Percentiles rank a stretch among this genome's conserved stretches.
These are phyloP conservation scores for Saccopteryx leptura DNA, from an alignment of 2,113 vertebrate genomes.

Conservation along the genomic window DNA sequence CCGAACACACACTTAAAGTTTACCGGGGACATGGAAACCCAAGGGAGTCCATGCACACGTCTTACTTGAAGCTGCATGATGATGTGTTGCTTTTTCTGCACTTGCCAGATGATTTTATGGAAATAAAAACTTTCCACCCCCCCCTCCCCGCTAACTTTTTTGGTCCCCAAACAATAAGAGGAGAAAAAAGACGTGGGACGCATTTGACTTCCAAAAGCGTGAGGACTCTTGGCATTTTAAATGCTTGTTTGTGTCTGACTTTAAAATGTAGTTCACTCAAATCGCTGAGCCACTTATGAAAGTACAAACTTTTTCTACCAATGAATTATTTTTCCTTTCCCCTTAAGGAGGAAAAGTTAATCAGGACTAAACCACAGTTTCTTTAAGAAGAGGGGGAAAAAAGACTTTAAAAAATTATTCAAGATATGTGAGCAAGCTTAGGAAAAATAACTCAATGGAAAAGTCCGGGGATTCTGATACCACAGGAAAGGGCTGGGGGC, in stretches of 20 bases:
- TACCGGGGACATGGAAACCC: background rate
- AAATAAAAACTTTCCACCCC: conserved; percentile 65
- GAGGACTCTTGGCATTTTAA: conserved; percentile 67
- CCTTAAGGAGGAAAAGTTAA: conserved; percentile 60
- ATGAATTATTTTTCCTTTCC: conserved; percentile 72
- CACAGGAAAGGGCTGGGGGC: conserved; percentile 80
- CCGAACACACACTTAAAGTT: background rate
- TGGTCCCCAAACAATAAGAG: conserved; percentile 50
- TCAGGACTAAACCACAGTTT: conserved; percentile 81
- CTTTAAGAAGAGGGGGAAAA: conserved; percentile 64
- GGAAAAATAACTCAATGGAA: conserved; percentile 84
- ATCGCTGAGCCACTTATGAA: conserved; percentile 57
- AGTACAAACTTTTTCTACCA: conserved; percentile 66
- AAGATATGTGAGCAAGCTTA: conserved; percentile 84
- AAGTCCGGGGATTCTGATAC: conserved; percentile 84
- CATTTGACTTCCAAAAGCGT: conserved; percentile 60
- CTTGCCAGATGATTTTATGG: conserved; percentile 66
- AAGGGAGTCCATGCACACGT: background rate
- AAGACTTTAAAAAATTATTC: conserved; percentile 77
- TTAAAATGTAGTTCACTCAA: conserved; percentile 52
- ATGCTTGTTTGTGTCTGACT: conserved; percentile 66
- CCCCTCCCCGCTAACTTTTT: conserved; percentile 40
- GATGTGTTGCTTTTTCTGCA: conserved; percentile 25
- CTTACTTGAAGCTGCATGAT: background rate
- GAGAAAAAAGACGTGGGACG: conserved; percentile 20